Conservation (phyloP, 2,113 vertebrate species). For the Entomyzon cyanotis region DNA sequence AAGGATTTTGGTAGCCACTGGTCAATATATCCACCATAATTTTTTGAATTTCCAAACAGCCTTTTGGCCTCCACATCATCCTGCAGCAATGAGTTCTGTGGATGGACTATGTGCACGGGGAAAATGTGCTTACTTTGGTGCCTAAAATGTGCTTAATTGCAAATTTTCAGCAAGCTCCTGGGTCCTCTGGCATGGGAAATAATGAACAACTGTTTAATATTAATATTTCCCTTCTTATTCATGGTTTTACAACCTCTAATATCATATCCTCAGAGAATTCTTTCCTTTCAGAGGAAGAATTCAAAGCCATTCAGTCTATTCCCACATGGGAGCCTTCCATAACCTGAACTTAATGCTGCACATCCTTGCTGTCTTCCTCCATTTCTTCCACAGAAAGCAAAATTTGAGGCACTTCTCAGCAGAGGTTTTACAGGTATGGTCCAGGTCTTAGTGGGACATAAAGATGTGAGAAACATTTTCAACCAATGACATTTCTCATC, state of each 20-base stretch:
- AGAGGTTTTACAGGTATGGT: neutral
- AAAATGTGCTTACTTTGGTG: neutral
- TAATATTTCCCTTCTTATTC: neutral
- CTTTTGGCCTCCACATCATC: neutral
- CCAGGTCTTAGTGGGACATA: neutral
- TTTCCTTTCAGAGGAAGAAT: neutral
- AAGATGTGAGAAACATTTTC: neutral
- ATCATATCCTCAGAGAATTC: neutral
- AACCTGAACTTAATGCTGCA: neutral
- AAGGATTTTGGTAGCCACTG: neutral
- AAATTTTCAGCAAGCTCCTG: neutral
- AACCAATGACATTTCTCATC: neutral
- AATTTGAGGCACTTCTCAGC: neutral
- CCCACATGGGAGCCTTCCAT: neutral
- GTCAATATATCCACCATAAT: neutral
- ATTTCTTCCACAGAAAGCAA: neutral
- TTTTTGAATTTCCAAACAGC: neutral
- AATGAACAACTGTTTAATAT: neutral
- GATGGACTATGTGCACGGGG: rapidly evolving
- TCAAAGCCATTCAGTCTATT: neutral
- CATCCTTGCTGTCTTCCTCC: neutral
- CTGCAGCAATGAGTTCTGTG: neutral
- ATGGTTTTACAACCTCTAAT: neutral
- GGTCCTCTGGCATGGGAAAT: neutral
- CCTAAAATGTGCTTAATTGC: neutral